Base-by-base conservation (phyloP, 2,888 invertebrate genomes). In the Leptopterna dolabrata region DNA sequence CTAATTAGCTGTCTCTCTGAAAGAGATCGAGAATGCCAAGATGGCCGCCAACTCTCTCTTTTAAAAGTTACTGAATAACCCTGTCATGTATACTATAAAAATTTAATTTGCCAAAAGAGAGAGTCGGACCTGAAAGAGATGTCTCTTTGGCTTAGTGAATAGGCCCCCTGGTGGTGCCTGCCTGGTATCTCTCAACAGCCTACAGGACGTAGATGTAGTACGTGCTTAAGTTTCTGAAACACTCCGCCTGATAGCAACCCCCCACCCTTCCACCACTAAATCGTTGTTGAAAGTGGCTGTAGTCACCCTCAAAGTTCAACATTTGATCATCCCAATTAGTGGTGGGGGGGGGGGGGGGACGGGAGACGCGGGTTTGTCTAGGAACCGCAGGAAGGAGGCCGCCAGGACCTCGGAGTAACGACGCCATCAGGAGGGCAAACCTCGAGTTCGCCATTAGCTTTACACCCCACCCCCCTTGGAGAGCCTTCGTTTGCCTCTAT, bases 381-480 rank as follows among this genome's bases (percentile, higher is more conserved):
- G 36, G 71, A 71, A 71, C 27, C 36, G 30, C 30, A 27, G 24
- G 14, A 47, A 63, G 19, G 63, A 19, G 36, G 41, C 11, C 36
- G 30, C n/a, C 55, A 16, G 19, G n/a, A 55, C 70, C 13, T 27
- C 27, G n/a, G 73, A 76, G 41, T 76, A 76, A 76, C 19, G 73
- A 76, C 73, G 73, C 36, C 73, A 76, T 41, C 73, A 41, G 36
- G 14, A 27, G 63, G 73, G 73, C 19, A 16, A 76, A 76, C 73
- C 73, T 30, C 73, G 29, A 76, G 73, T 76, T 76, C 73, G 16
- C 73, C 73, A 76, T 76, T 76, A 76, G 36, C 30, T 41, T 29
- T 13, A 27, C 70, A 9, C 1, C 70, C 24, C 70, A 2, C 70
- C 47, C 63, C 73, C 36, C 16, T 30, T 41, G n/a, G 30, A 41